These are phyloP conservation scores for Orchesella cincta DNA, from an alignment of 1,140 invertebrate genomes.

Conservation along the genomic window DNA sequence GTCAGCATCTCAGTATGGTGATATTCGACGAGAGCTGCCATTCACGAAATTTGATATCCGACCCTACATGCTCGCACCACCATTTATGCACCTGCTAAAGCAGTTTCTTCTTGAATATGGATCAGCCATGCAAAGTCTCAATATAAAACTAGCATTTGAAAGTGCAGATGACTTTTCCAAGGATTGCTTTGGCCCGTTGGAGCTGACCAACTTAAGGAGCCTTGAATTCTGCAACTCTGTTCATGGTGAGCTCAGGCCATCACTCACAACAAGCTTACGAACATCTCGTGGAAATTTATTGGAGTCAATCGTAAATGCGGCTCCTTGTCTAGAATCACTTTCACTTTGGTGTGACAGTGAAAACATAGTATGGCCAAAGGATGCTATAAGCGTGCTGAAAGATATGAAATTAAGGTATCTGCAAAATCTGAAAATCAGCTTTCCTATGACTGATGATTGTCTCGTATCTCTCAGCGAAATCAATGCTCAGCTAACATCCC, in stretches of 20 bases:
- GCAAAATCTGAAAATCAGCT: slow-evolving; percentile 7
- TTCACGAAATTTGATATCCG: slow-evolving; percentile 19
- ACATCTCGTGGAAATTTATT: background rate
- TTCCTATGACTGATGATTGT: background rate
- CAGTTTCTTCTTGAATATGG: slow-evolving; percentile 7
- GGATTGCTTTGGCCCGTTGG: slow-evolving; percentile 9
- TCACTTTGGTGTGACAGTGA: slow-evolving; percentile 20
- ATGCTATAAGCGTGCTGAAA: background rate
- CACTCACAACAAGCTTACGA: slow-evolving; percentile 3
- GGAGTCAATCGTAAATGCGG: background rate
- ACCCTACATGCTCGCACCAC: slow-evolving; percentile 14
- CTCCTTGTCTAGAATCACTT: slow-evolving; percentile 6
- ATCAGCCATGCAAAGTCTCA: slow-evolving; percentile 6
- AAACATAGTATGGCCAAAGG: slow-evolving; percentile 2
- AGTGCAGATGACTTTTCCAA: slow-evolving; percentile 8
- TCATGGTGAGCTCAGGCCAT: background rate
- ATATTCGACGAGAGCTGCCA: background rate
- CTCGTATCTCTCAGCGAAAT: background rate
- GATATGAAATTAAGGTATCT: background rate
- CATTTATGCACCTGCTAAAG: background rate
- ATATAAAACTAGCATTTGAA: slow-evolving; percentile 10
- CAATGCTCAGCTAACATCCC: background rate
- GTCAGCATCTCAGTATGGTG: background rate
- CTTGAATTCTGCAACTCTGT: slow-evolving; percentile 19
- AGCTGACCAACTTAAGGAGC: background rate